Percentiles rank a stretch among this genome's conserved stretches.
phyloP scores from a whole-genome alignment of 1,140 invertebrate species.

The Drosophila ercepeae region DNA sequence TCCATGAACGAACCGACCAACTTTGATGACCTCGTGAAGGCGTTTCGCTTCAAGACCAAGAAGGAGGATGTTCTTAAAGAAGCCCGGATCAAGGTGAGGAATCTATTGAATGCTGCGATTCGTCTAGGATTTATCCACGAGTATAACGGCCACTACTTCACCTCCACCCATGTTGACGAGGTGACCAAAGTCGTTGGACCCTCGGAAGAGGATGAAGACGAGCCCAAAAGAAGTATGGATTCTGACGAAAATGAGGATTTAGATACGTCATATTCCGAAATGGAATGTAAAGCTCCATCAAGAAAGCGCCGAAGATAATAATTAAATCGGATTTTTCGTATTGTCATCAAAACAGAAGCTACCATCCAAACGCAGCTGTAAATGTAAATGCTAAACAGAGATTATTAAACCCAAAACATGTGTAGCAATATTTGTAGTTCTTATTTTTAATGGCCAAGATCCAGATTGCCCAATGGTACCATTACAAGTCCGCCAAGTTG shows the following conservation, averaged over 20 bases:
- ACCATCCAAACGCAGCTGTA: not conserved
- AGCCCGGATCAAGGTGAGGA: not conserved
- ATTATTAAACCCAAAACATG: not conserved
- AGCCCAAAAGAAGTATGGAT: not conserved
- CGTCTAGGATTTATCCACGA: constrained; percentile 15
- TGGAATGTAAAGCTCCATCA: too few relatives aligned
- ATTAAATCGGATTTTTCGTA: not conserved
- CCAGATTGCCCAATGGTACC: too few relatives aligned
- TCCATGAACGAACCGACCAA: not conserved
- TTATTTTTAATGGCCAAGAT: not conserved
- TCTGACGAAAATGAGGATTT: too few relatives aligned
- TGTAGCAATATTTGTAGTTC: not conserved
- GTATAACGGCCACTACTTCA: constrained; percentile 17
- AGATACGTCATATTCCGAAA: too few relatives aligned
- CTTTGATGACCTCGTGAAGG: not conserved
- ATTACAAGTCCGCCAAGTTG: not conserved
- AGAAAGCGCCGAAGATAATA: too few relatives aligned
- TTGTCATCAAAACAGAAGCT: not conserved
- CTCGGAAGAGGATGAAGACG: not conserved
- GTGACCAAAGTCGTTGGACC: not conserved
- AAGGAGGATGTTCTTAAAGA: not conserved
- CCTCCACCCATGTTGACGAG: constrained; percentile 9
- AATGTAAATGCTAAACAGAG: not conserved
- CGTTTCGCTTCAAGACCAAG: not conserved
- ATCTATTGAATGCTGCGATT: constrained; percentile 4